Base-by-base conservation (phyloP, 1,140 invertebrate genomes). In the Brachionus manjavacas region DNA sequence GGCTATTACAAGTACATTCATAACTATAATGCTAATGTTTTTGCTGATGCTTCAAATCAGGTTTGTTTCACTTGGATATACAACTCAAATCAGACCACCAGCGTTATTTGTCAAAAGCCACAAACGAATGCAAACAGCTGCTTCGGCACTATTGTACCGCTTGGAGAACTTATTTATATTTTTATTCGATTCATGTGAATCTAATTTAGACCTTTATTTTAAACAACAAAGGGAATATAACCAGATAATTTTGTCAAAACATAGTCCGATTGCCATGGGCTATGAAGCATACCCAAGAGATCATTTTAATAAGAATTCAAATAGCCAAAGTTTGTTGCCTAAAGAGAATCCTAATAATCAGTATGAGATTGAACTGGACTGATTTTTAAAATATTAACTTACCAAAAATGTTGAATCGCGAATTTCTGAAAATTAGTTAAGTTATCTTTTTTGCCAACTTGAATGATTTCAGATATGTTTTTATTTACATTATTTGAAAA, bases 91-190 rank as follows among this genome's bases (percentile, higher is more conserved):
- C 14, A 23, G 79, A 20, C 52, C 79, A 6, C 79, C 79, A 0
- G 52, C 35, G 1, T 68, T 64, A 46, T 81, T 81, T 39, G 31
- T 68, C 23, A 4, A 81, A 81, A 68, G 49, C 9, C 55, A 81
- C 39, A 43, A 64, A 68, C 39, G 52, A 20, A 60, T 81, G 52
- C n/a, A 60, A 43, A 64, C 49, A 23, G 25, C 41, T 28, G 4
- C 41, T 8, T 52, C 25, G 8, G n/a, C 20, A n/a, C 16, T 68
- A 1, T 14, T 64, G 16, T 43, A 81, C 64, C 49, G 79, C 11
- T 68, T 81, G 12, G 79, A 81, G 12, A 81, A 81, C 60, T 31
- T 81, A 46, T 68, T 43, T 43, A 64, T 43, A 43, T 81, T 81
- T 43, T 81, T 81, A 3, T 81, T 81, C 23, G 64, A 81, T 7